phyloP scores from a whole-genome alignment of 2,797 vertebrate genomes.

The Phylloscopus collybita region DNA sequence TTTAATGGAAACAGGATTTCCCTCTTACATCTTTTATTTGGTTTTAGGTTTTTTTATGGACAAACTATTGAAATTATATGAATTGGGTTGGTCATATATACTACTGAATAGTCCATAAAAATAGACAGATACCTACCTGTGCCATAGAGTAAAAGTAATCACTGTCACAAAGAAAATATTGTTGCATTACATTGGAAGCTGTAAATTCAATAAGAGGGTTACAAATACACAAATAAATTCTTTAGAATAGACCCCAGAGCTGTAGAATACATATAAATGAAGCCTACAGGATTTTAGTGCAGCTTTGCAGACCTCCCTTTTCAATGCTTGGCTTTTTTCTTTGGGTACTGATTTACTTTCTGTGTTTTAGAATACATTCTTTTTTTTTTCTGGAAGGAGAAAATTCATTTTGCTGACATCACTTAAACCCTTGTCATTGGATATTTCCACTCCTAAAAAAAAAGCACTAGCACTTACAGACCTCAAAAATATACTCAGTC shows the following conservation, averaged over 20 bases:
- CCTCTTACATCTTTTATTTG: background rate
- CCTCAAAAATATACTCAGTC: background rate
- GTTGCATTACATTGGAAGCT: background rate
- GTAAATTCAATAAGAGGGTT: background rate
- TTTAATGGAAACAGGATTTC: constrained; percentile 10
- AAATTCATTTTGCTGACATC: background rate
- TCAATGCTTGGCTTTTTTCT: background rate
- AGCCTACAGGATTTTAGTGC: background rate
- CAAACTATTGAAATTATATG: background rate
- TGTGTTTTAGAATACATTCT: background rate
- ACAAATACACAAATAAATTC: background rate
- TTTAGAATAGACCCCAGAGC: background rate
- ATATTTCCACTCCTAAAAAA: background rate
- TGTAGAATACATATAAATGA: background rate
- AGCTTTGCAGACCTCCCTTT: background rate
- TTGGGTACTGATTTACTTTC: background rate
- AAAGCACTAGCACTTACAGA: background rate
- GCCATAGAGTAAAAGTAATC: background rate
- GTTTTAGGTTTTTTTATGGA: background rate
- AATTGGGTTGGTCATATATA: background rate
- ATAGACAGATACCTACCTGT: background rate
- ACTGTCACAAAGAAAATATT: background rate
- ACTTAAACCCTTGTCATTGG: background rate
- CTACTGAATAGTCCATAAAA: background rate
- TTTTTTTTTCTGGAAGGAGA: background rate